Conservation (phyloP, 2,113 vertebrate genomes). For the Loxodonta africana region DNA sequence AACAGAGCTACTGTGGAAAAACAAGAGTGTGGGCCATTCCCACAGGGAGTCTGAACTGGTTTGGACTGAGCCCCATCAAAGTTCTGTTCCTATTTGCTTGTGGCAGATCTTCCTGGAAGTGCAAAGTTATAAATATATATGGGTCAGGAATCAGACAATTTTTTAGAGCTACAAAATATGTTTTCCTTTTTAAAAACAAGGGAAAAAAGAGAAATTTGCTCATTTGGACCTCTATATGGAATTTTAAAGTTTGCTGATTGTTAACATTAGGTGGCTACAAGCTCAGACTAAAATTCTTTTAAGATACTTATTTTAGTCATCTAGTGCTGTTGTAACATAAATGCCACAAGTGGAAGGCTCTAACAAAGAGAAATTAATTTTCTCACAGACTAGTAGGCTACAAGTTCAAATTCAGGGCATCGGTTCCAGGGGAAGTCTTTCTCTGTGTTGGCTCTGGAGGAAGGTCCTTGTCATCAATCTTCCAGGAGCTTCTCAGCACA, state of each 20-base stretch:
- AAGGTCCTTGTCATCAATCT: too few species aligned
- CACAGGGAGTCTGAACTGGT: neutral
- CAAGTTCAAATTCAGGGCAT: too few species aligned
- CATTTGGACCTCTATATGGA: neutral
- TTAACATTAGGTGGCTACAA: neutral
- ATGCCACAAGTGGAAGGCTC: too few species aligned
- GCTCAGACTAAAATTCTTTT: slow-evolving; percentile 25
- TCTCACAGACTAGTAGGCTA: too few species aligned
- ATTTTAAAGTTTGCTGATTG: slow-evolving; percentile 7
- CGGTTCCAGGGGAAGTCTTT: too few species aligned
- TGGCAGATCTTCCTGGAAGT: neutral
- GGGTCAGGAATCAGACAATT: slow-evolving; percentile 37
- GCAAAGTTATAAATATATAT: slow-evolving; percentile 24
- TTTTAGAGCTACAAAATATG: neutral
- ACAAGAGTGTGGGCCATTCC: neutral
- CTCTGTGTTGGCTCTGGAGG: too few species aligned
- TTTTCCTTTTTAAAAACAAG: neutral
- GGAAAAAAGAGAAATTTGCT: slow-evolving; percentile 6
- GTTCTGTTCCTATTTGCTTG: neutral
- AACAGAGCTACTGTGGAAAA: neutral
- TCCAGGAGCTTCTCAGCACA: too few species aligned
- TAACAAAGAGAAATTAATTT: too few species aligned
- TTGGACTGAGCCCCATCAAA: neutral
- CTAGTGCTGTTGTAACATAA: too few species aligned
- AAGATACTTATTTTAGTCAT: neutral